These are phyloP conservation scores for Menidia menidia DNA, from an alignment of 2,797 vertebrate genomes.

Conservation along the genomic window DNA sequence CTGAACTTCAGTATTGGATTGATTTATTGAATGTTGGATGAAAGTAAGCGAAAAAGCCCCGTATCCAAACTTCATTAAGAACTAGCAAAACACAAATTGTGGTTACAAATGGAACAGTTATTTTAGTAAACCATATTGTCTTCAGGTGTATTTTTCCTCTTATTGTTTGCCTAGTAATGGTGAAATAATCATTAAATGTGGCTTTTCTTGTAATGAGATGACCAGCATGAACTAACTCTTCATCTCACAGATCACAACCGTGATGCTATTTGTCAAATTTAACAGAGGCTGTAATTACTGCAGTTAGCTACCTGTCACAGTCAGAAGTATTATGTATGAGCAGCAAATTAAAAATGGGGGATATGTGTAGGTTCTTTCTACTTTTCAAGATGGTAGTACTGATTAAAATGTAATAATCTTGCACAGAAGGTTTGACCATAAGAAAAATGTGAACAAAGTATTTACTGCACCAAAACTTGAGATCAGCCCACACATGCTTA, in stretches of 20 bases:
- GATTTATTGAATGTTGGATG: no score
- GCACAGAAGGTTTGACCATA: conserved; percentile 9
- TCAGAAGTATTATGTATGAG: conserved; percentile 20
- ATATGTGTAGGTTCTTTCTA: conserved; percentile 31
- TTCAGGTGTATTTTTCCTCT: no score
- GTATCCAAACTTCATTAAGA: no score
- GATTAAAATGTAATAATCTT: conserved; percentile 15
- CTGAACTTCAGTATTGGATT: not conserved
- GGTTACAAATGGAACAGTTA: no score
- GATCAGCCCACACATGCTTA: not conserved
- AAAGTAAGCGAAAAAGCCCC: not conserved
- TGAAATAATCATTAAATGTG: no score
- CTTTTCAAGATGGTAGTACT: conserved; percentile 31
- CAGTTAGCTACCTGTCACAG: not conserved
- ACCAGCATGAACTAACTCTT: no score
- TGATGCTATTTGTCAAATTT: no score
- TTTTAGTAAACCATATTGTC: no score
- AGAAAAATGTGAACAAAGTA: conserved; percentile 14
- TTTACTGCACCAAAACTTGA: conserved; percentile 9
- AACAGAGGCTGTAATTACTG: not conserved
- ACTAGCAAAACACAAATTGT: no score
- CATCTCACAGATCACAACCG: no score
- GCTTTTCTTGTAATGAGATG: no score
- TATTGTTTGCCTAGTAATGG: no score
- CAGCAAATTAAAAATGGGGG: conserved; percentile 9